Conservation (phyloP, 2,888 invertebrate genomes). For the Drosophila macrospina region DNA sequence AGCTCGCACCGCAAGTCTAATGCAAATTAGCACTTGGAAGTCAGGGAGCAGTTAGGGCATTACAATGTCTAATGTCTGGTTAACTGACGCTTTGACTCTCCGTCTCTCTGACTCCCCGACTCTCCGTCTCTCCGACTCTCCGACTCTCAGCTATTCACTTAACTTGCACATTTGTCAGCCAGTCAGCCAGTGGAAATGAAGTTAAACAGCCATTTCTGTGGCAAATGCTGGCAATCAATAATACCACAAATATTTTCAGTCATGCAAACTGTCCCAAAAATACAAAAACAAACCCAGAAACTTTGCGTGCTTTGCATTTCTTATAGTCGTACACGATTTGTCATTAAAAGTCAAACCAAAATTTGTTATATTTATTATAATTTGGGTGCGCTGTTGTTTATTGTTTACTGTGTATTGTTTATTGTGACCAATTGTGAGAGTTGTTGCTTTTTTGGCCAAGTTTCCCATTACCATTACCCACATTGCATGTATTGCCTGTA, state of each 20-base stretch:
- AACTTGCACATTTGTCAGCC: conserved; percentile 57
- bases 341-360: conserved; percentile 60
- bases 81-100: conserved; percentile 26
- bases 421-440: conserved; percentile 33
- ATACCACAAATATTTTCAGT: conserved; percentile 66
- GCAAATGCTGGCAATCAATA: conserved; percentile 71
- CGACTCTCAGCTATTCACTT: conserved; percentile 55
- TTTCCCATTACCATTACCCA: conserved; percentile 20
- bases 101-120: conserved; percentile 22
- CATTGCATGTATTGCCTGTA: neutral
- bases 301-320: conserved; percentile 71
- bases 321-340: conserved; percentile 51
- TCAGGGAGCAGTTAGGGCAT: conserved; percentile 50
- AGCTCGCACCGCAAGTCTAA: conserved; percentile 29
- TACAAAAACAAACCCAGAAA: conserved; percentile 37
- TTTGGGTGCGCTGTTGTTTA: conserved; percentile 60
- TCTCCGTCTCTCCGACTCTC: conserved; percentile 17
- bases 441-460: conserved; percentile 9
- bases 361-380: conserved; percentile 74
- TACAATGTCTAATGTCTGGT: conserved; percentile 73
- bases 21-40: conserved; percentile 58
- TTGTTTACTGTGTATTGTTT: conserved; percentile 54
- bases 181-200: conserved; percentile 15
- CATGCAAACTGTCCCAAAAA: conserved; percentile 65
- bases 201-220: conserved; percentile 65